Base-by-base conservation (phyloP, 2,113 vertebrate species). In the Globicephala melas region DNA sequence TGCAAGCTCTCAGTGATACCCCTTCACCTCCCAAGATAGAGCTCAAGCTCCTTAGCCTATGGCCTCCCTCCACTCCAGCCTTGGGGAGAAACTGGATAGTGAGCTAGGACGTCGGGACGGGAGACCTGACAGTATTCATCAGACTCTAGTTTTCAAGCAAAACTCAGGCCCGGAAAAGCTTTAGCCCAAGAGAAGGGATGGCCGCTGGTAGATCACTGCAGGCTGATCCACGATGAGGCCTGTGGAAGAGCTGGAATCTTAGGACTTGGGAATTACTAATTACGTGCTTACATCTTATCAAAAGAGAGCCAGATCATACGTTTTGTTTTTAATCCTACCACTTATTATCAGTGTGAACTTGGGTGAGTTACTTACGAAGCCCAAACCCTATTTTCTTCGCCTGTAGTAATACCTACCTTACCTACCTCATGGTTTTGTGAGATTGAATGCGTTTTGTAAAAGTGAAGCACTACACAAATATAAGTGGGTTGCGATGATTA, bases 241-340 rank as follows among this genome's bases (percentile, higher is more conserved):
- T 2, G 3, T 4, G 12, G 13, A 89, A 82, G 26, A 92, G 65
- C 70, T 63, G 41, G n/a, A 93, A 47, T 2, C 79, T 47, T 70
- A 25, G 18, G 11, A 68, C 23, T 68, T 38, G 44, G 67, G 33
- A 70, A 81, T 63, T 85, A 81, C 25, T 70, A 33, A 33, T 58
- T 21, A 82, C 58, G 85, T 85, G 26, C 25, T 76, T 68, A 76
- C 71, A 76, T 87, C 44, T 71, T 87, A 38, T 5, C 38, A 31
- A 14, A 81, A 94, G 33, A 80, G 77, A 97, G 41, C 38, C 17
- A 89, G 79, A 53, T 28, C n/a, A 47, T 44, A 14, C 53, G 81
- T 80, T 92, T 92, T 41, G n/a, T 50, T 71, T 92, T 93, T n/a
- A 62, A 41, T 50, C 21, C 80, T 77, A 53, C 9, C 2, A 25